Evolutionary conservation across 2,113 vertebrate genomes (phyloP).

Genomic region (Podarcis cretensis): DNA sequence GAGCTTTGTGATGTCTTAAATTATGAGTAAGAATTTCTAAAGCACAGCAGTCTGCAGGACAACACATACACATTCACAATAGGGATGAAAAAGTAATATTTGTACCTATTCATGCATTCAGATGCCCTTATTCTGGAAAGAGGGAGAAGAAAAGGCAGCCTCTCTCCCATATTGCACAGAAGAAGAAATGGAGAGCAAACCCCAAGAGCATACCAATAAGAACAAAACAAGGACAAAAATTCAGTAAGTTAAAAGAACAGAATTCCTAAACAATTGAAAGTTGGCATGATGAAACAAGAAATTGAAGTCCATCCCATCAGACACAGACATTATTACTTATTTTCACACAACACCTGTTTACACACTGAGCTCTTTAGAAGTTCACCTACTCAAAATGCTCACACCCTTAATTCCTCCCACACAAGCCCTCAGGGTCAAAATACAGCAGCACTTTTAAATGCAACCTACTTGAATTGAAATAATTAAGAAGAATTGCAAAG

Average conservation of each 20-base stretch:
- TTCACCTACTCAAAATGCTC: background rate
- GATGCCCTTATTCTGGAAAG: conserved; percentile 77
- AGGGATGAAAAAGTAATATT: conserved; percentile 69
- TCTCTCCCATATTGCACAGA: conserved; percentile 80
- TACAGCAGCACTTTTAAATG: background rate
- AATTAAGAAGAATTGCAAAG: background rate
- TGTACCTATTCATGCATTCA: conserved; percentile 90
- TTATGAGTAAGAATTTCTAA: conserved; percentile 54
- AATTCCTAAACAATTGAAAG: background rate
- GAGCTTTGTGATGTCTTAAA: conserved; percentile 12
- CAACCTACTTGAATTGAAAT: background rate
- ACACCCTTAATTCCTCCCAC: background rate
- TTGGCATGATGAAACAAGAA: background rate
- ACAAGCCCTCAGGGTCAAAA: background rate
- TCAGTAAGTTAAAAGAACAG: conserved; percentile 61
- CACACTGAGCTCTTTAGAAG: background rate
- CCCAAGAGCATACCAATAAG: conserved; percentile 72
- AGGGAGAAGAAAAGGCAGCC: conserved; percentile 76
- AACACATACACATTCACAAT: conserved; percentile 55
- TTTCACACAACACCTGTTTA: background rate
- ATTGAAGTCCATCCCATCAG: background rate
- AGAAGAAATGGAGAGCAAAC: conserved; percentile 75
- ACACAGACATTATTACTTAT: background rate
- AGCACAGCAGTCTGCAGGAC: conserved; percentile 52
- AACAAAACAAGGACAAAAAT: conserved; percentile 81